These are phyloP conservation scores for Orchesellides sinensis DNA, from an alignment of 2,888 invertebrate genomes.

Conservation along the genomic window DNA sequence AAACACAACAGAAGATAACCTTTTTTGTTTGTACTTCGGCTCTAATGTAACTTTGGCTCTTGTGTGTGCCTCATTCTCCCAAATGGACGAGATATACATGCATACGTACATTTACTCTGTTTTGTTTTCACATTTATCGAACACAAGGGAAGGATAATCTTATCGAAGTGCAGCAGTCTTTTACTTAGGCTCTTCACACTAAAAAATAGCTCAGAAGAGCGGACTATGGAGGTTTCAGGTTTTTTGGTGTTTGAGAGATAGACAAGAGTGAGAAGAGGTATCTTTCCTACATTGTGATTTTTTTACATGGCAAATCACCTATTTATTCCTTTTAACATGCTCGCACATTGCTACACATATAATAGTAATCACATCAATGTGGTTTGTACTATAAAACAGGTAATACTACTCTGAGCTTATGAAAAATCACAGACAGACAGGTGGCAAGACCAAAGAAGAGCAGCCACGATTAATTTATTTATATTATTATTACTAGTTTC, in stretches of 20 bases:
- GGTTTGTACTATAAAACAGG: slow-evolving; percentile 54
- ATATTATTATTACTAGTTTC: slow-evolving; percentile 33
- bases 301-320: slow-evolving; percentile 23
- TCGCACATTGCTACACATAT: too few species aligned
- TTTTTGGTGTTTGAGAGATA: slow-evolving; percentile 7
- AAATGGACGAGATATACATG: slow-evolving; percentile 15
- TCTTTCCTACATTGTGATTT: slow-evolving; percentile 24
- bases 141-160: slow-evolving; percentile 53
- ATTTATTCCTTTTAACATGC: slow-evolving; percentile 37
- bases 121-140: slow-evolving; percentile 21
- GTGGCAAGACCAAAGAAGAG: slow-evolving; percentile 54
- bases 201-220: neutral
- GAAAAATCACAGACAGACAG: slow-evolving; percentile 59
- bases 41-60: slow-evolving; percentile 36
- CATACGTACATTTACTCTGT: too few species aligned
- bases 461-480: slow-evolving; percentile 50
- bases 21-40: slow-evolving; percentile 17
- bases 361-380: slow-evolving; percentile 63
- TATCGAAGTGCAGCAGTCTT: slow-evolving; percentile 45
- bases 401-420: slow-evolving; percentile 21
- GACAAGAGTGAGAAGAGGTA: neutral
- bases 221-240: slow-evolving; percentile 55
- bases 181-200: slow-evolving; percentile 44
- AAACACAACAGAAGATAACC: neutral
- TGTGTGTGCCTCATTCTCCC: slow-evolving; percentile 27